Conservation (phyloP, 2,888 invertebrate genomes). For the Chelonus formosanus region DNA sequence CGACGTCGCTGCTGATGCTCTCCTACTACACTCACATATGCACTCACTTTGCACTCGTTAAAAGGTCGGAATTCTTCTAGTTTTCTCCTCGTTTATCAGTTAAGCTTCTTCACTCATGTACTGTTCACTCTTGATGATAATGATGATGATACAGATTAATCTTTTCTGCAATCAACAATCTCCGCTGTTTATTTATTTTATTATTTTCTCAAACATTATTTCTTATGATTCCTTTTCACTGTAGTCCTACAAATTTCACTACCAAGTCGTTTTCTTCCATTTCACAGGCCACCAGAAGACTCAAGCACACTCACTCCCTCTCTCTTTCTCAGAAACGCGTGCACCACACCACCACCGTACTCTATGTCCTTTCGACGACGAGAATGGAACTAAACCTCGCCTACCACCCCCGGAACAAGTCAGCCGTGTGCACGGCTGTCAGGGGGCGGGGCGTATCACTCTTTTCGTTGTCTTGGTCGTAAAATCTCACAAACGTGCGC, state of each 20-base stretch:
- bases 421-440: constrained; percentile 35
- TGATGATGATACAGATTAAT: no score
- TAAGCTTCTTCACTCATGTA: no score
- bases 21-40: constrained; percentile 18
- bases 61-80: background rate
- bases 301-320: background rate
- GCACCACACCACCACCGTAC: constrained; percentile 23
- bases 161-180: no score
- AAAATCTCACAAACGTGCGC: background rate
- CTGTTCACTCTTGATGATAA: no score
- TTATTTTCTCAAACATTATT: no score
- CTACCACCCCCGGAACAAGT: constrained; percentile 31
- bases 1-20: constrained; percentile 26
- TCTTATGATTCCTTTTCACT: no score
- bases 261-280: background rate
- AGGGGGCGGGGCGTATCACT: constrained; percentile 37
- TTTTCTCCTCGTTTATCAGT: no score
- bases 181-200: no score
- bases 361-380: constrained; percentile 21
- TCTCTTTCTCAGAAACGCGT: constrained; percentile 12
- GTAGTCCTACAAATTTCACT: no score
- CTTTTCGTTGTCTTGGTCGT: constrained; percentile 5
- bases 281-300: background rate
- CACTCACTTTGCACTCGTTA: constrained; percentile 6
- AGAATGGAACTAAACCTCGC: constrained; percentile 34